phyloP scores from a whole-genome alignment of 1,140 invertebrate genomes.

The Formica selysi region DNA sequence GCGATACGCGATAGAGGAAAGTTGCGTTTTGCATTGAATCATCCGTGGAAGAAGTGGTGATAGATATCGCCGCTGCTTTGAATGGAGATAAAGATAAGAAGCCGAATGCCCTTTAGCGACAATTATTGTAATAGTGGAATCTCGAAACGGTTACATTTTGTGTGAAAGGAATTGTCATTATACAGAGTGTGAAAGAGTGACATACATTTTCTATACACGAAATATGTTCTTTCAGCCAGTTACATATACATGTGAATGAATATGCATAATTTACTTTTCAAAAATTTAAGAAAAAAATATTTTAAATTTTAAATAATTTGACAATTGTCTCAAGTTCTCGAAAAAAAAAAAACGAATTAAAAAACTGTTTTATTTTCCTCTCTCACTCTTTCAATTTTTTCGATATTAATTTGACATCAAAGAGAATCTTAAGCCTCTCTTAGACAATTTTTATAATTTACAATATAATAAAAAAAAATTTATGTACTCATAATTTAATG shows the following conservation, averaged over 20 bases:
- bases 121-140: slow-evolving; percentile 42
- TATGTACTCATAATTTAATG: no score
- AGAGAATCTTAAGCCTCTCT: no score
- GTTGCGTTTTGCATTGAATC: slow-evolving; percentile 45
- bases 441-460: no score
- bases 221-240: background rate
- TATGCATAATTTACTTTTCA: no score
- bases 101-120: slow-evolving; percentile 30
- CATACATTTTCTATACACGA: background rate
- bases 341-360: background rate
- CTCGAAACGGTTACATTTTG: background rate
- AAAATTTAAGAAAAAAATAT: no score
- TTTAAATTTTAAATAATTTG: background rate
- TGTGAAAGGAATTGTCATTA: slow-evolving; percentile 1
- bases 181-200: background rate
- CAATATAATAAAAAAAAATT: no score
- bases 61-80: background rate
- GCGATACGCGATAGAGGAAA: slow-evolving; percentile 10
- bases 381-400: slow-evolving; percentile 12
- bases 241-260: no score
- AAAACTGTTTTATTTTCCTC: background rate
- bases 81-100: slow-evolving; percentile 31
- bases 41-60: slow-evolving; percentile 8
- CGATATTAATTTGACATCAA: background rate
- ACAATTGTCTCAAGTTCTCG: background rate